Base-by-base conservation (phyloP, 2,113 vertebrate genomes). In the Hippolais icterina region DNA sequence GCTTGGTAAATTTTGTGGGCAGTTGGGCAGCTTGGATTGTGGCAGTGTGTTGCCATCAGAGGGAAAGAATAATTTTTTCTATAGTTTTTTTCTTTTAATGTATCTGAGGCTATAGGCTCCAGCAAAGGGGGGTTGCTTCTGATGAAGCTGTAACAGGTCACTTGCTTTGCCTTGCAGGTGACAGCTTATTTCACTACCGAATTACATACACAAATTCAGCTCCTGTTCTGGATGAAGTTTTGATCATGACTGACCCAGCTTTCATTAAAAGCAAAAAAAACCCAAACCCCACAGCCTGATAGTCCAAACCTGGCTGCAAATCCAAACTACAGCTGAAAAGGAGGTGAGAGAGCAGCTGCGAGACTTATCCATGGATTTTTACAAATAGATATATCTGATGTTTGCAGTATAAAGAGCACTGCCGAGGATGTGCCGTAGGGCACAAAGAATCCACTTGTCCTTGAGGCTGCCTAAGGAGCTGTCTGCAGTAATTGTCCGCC, bases 401-500 rank as follows among this genome's bases (percentile, higher is more conserved):
- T 75, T 93, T 88, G 56, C 65, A 46, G 56, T 60, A 46, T 71
- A 71, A 88, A 95, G 80, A 78, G 61, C 3, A 2, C 46, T 77
- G 59, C 54, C 0, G 8, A 70, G 76, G 66, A 76, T 85, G 66
- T 91, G 91, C 94, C 13, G 2, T 70, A 91, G 91, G 86, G 80
- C 89, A 78, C 74, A 39, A 79, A 93, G 83, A 77, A 66, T 77
- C 87, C 82, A 8, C 82, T 93, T 81, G 83, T 92, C 90, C 91
- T 94, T 83, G 88, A 88, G 79, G 92, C 74, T 78, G 76, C 71
- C 80, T 81, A 41, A 81, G 88, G 69, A 93, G n/a, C 56, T 83
- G 80, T 81, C 79, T 83, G 65, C 86, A 57, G 2, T 78, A 74
- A 81, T 29, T 78, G 47, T 52, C 65, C 3, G 0, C 39, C 3